phyloP scores from a whole-genome alignment of 2,888 invertebrate species.

The Eulithis testata region DNA sequence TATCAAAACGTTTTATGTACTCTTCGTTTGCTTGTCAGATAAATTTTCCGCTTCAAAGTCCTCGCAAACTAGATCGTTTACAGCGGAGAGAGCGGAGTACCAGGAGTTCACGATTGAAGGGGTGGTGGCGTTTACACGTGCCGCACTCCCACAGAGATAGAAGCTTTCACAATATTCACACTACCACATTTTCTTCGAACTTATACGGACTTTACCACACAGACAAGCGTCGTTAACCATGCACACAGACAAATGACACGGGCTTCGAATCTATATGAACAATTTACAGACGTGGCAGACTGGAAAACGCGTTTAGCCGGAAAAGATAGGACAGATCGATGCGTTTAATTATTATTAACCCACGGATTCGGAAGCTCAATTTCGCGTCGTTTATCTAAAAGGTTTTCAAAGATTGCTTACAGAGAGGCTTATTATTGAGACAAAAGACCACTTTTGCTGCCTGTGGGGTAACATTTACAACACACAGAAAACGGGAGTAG shows the following conservation, averaged over 20 bases:
- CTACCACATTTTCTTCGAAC: constrained; percentile 26
- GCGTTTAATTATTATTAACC: constrained; percentile 43
- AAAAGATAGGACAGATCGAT: constrained; percentile 70
- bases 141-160: constrained; percentile 60
- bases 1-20: constrained; percentile 40
- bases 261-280: constrained; percentile 49
- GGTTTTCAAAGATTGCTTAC: constrained; percentile 22
- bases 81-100: constrained; percentile 64
- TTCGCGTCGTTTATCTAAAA: constrained; percentile 25
- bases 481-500: constrained; percentile 49
- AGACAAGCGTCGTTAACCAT: constrained; percentile 10
- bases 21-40: constrained; percentile 64
- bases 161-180: constrained; percentile 27
- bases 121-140: constrained; percentile 64
- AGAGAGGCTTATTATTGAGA: constrained; percentile 49
- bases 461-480: constrained; percentile 54
- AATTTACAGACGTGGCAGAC: constrained; percentile 68
- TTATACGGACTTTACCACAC: constrained; percentile 26
- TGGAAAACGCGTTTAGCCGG: constrained; percentile 72
- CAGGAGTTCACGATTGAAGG: constrained; percentile 57
- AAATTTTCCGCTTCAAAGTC: constrained; percentile 72
- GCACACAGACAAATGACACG: constrained; percentile 34
- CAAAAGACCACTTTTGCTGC: constrained; percentile 48
- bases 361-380: constrained; percentile 1
- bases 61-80: constrained; percentile 72